These are phyloP conservation scores for Cephus pygmeus DNA, from an alignment of 2,888 invertebrate species.

Conservation along the genomic window DNA sequence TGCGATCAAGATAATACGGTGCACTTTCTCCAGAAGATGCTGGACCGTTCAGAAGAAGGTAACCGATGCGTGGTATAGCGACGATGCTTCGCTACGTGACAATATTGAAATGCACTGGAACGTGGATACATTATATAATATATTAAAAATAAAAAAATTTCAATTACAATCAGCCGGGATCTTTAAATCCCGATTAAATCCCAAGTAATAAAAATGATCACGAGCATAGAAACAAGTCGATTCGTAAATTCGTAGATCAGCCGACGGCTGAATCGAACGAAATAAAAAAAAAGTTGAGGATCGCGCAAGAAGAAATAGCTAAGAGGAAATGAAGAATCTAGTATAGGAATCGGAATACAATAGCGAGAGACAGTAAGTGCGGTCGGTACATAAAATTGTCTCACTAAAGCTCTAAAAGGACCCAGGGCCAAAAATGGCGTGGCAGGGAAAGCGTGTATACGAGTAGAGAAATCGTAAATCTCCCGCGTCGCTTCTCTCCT, in stretches of 20 bases:
- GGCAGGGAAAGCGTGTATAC: conserved; percentile 40
- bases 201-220: neutral
- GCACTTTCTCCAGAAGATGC: neutral
- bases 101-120: neutral
- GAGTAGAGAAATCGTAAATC: conserved; percentile 50
- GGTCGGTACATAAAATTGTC: neutral
- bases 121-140: too few species aligned
- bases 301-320: neutral
- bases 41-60: neutral
- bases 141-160: too few species aligned
- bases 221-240: too few species aligned
- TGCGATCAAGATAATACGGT: neutral
- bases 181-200: neutral
- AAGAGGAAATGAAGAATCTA: neutral
- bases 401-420: conserved; percentile 32
- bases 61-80: neutral
- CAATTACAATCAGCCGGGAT: too few species aligned
- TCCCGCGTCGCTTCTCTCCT: conserved; percentile 19
- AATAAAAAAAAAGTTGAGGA: neutral
- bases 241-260: neutral
- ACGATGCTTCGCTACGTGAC: neutral
- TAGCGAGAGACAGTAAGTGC: conserved; percentile 23
- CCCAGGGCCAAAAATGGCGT: conserved; percentile 36
- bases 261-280: neutral
- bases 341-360: conserved; percentile 40